Evolutionary conservation across 2,888 invertebrate genomes (phyloP).

Genomic region (Erynnis tages): DNA sequence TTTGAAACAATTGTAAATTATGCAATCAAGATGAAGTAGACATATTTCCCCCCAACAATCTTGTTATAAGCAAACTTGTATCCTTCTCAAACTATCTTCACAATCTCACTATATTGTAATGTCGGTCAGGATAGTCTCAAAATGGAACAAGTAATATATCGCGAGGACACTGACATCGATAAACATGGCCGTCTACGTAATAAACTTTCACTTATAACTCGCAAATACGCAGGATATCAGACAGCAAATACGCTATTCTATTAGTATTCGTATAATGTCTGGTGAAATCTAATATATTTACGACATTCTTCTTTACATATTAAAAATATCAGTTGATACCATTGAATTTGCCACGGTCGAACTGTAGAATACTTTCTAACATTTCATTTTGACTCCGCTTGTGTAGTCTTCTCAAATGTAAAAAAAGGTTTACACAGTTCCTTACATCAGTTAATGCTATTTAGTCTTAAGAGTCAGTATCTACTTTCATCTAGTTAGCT

Average conservation of each 20-base stretch:
- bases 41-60: neutral
- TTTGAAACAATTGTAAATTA: neutral
- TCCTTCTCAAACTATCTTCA: neutral
- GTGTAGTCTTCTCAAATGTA: too few relatives aligned
- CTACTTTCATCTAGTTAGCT: too few relatives aligned
- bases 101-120: neutral
- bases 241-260: neutral
- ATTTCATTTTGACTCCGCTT: too few relatives aligned
- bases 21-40: neutral
- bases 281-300: slow-evolving; percentile 14
- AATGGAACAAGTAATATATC: neutral
- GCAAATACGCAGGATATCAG: neutral
- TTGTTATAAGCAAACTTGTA: neutral
- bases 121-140: neutral
- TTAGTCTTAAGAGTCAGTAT: too few relatives aligned
- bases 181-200: neutral
- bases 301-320: neutral
- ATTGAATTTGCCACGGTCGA: too few relatives aligned
- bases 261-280: slow-evolving; percentile 15
- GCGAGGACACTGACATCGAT: slow-evolving; percentile 1
- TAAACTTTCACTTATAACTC: slow-evolving; percentile 19
- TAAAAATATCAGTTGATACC: too few relatives aligned
- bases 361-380: too few relatives aligned
- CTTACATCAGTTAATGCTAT: too few relatives aligned
- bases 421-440: too few relatives aligned